phyloP scores from a whole-genome alignment of 1,140 invertebrate genomes.

The Pollicipes pollicipes region DNA sequence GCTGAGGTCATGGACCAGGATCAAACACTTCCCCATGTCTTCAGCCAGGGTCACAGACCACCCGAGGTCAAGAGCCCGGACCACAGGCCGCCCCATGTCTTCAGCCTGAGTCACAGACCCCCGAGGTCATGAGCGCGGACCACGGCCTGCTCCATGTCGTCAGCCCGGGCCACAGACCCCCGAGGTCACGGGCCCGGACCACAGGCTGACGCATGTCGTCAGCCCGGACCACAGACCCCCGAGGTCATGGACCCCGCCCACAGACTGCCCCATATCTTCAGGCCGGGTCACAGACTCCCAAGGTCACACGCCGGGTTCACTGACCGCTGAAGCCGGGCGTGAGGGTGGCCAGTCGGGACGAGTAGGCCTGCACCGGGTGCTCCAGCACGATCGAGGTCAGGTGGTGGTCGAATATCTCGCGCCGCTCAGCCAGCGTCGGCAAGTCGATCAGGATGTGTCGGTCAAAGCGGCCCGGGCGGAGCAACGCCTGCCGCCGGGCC shows the following conservation, averaged over 20 bases:
- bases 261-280: too few relatives aligned
- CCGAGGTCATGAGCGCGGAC: too few relatives aligned
- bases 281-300: too few relatives aligned
- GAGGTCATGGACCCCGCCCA: too few relatives aligned
- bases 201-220: too few relatives aligned
- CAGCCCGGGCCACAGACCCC: conserved; percentile 43
- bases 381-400: conserved; percentile 62
- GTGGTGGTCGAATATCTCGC: conserved; percentile 87
- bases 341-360: conserved; percentile 55
- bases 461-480: conserved; percentile 89
- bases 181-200: conserved; percentile 67
- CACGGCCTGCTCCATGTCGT: neutral
- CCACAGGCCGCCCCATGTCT: too few relatives aligned
- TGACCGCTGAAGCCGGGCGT: conserved; percentile 74
- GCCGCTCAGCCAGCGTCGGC: conserved; percentile 69
- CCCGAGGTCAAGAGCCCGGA: too few relatives aligned
- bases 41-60: too few relatives aligned
- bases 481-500: conserved; percentile 42
- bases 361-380: conserved; percentile 42
- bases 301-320: conserved; percentile 59
- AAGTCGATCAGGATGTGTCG: conserved; percentile 90
- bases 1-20: too few relatives aligned
- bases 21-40: too few relatives aligned
- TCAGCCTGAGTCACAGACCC: too few relatives aligned
- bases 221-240: too few relatives aligned